Conservation (phyloP, 2,797 vertebrate species). For the Rousettus madagascariensis region DNA sequence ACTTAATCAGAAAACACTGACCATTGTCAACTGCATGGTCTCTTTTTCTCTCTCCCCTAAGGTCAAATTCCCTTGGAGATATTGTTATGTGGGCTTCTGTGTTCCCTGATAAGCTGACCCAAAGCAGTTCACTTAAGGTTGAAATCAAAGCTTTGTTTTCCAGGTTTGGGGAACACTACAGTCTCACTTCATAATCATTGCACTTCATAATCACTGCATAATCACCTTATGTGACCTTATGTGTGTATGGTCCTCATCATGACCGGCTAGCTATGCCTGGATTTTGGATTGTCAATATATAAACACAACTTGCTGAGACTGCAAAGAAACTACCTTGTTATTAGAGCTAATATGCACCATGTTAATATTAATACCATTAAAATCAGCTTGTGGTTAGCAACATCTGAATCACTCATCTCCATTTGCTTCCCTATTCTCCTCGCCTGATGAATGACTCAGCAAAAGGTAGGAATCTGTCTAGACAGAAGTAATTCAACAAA, state of each 20-base stretch:
- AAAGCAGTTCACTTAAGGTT: constrained; percentile 71
- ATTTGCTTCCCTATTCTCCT: constrained; percentile 41
- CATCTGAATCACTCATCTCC: constrained; percentile 38
- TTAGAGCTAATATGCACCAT: neutral
- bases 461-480: constrained; percentile 57
- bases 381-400: constrained; percentile 49
- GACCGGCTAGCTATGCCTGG: constrained; percentile 55
- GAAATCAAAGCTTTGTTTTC: constrained; percentile 71
- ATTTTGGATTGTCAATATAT: constrained; percentile 40
- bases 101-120: constrained; percentile 49
- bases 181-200: constrained; percentile 63
- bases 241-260: constrained; percentile 63
- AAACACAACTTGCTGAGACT: constrained; percentile 72
- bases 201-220: constrained; percentile 52
- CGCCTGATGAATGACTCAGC: neutral
- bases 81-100: constrained; percentile 50
- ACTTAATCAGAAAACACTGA: constrained; percentile 25
- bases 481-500: constrained; percentile 56
- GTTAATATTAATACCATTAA: constrained; percentile 42
- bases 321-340: constrained; percentile 37
- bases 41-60: constrained; percentile 47
- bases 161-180: constrained; percentile 66
- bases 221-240: no score
- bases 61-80: constrained; percentile 57
- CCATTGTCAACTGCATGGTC: constrained; percentile 60